phyloP scores from a whole-genome alignment of 1,140 invertebrate genomes.

The Rhagoletis pomonella region DNA sequence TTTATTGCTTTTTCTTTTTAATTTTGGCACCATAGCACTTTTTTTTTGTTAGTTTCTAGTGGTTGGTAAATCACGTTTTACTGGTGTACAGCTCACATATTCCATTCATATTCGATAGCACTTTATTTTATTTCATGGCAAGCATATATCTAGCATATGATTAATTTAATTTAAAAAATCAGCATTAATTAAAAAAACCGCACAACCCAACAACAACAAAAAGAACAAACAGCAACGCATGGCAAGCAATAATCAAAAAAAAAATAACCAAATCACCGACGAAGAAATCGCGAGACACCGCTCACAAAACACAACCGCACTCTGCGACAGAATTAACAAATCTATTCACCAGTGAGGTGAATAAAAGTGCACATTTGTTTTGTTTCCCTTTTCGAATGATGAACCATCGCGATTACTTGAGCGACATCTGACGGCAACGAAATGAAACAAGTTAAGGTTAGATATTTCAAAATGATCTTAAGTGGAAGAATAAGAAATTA shows the following conservation, averaged over 20 bases:
- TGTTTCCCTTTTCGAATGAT: slow-evolving; percentile 1
- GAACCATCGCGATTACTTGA: background rate
- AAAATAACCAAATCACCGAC: background rate
- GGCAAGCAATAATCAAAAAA: slow-evolving; percentile 28
- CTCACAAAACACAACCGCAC: slow-evolving; percentile 31
- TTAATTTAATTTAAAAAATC: slow-evolving; percentile 46
- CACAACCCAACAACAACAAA: slow-evolving; percentile 12
- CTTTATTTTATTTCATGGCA: slow-evolving; percentile 19
- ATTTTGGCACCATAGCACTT: background rate
- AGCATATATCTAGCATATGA: background rate
- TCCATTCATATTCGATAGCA: slow-evolving; percentile 17
- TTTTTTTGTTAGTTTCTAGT: background rate
- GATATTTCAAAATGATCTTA: background rate
- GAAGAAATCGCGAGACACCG: slow-evolving; percentile 5
- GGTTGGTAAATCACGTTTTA: slow-evolving; percentile 39
- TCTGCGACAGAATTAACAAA: slow-evolving; percentile 35
- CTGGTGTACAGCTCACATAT: background rate
- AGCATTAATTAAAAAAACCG: slow-evolving; percentile 39
- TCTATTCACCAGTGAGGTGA: slow-evolving; percentile 44
- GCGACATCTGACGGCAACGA: background rate
- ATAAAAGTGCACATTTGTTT: background rate
- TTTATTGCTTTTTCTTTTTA: background rate
- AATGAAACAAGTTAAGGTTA: background rate
- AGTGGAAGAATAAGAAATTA: background rate
- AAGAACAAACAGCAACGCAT: no score